phyloP scores from a whole-genome alignment of 2,888 invertebrate genomes.

The Chesias legatella region DNA sequence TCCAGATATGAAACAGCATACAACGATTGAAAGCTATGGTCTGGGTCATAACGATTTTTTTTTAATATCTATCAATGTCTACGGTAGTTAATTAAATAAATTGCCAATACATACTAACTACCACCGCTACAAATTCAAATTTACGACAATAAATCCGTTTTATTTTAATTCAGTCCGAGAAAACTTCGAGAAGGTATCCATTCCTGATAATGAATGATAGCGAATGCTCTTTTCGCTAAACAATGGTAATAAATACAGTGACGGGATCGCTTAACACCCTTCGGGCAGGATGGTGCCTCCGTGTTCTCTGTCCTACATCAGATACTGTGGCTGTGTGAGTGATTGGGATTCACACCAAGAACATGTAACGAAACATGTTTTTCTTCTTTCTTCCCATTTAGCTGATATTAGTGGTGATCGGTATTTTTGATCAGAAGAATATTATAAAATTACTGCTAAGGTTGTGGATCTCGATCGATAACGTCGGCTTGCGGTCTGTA shows the following conservation, averaged over 20 bases:
- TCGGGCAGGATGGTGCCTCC: constrained; percentile 36
- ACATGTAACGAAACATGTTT: constrained; percentile 28
- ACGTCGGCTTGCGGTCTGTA: no score
- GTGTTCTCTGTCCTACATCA: constrained; percentile 28
- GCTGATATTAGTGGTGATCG: no score
- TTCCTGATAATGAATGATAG: constrained; percentile 69
- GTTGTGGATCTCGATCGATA: no score
- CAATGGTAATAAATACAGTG: constrained; percentile 79
- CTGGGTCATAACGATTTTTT: no score
- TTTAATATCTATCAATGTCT: no score
- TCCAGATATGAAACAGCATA: no score
- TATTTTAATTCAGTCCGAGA: constrained; percentile 33
- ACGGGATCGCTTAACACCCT: constrained; percentile 65
- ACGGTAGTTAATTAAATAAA: no score
- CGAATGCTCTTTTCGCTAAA: constrained; percentile 72
- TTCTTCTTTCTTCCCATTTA: no score
- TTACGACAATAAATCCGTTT: constrained; percentile 21
- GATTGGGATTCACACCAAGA: constrained; percentile 21
- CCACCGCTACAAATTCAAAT: constrained; percentile 8
- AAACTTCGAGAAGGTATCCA: constrained; percentile 39
- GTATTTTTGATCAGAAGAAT: no score
- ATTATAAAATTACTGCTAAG: no score
- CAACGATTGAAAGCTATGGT: no score
- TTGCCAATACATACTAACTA: constrained; percentile 5
- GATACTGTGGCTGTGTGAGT: constrained; percentile 35